Evolutionary conservation across 2,888 invertebrate genomes (phyloP).

Genomic region (Octonoba sinensis): DNA sequence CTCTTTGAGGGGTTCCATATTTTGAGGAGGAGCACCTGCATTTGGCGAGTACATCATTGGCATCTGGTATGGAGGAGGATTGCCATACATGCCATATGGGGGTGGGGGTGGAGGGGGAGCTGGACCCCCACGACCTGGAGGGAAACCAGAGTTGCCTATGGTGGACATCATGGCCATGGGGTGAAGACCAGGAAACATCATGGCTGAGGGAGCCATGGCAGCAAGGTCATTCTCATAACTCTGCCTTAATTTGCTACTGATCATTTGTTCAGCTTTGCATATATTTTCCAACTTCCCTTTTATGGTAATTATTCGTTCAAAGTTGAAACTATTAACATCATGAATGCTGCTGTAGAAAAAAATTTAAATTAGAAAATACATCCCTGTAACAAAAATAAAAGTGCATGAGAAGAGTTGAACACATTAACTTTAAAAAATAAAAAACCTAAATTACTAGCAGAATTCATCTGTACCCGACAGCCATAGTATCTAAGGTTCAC

Average conservation of each 20-base stretch:
- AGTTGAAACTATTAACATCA: slow-evolving; percentile 93
- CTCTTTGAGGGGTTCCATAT: slow-evolving; percentile 73
- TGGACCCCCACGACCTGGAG: slow-evolving; percentile 33
- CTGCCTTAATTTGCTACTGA: slow-evolving; percentile 94
- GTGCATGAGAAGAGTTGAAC: too few species aligned
- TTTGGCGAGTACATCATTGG: slow-evolving; percentile 47
- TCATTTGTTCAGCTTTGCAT: slow-evolving; percentile 92
- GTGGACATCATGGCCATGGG: slow-evolving; percentile 97
- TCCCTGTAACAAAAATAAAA: too few species aligned
- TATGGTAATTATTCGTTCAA: slow-evolving; percentile 97
- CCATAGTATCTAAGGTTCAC: too few species aligned
- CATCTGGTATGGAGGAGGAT: slow-evolving; percentile 50
- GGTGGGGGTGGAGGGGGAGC: slow-evolving; percentile 56
- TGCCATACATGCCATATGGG: slow-evolving; percentile 47
- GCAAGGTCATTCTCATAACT: slow-evolving; percentile 81
- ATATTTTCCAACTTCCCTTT: slow-evolving; percentile 92
- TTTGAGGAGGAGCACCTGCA: slow-evolving; percentile 41
- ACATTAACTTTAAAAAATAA: too few species aligned
- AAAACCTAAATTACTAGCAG: too few species aligned
- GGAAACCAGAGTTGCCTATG: slow-evolving; percentile 72
- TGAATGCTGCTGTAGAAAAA: slow-evolving; percentile 79
- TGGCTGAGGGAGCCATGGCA: slow-evolving; percentile 76
- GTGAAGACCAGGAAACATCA: slow-evolving; percentile 95
- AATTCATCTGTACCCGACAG: too few species aligned
- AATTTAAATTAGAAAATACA: neutral